phyloP scores from a whole-genome alignment of 2,797 vertebrate species.

The Lithobates sylvaticus region DNA sequence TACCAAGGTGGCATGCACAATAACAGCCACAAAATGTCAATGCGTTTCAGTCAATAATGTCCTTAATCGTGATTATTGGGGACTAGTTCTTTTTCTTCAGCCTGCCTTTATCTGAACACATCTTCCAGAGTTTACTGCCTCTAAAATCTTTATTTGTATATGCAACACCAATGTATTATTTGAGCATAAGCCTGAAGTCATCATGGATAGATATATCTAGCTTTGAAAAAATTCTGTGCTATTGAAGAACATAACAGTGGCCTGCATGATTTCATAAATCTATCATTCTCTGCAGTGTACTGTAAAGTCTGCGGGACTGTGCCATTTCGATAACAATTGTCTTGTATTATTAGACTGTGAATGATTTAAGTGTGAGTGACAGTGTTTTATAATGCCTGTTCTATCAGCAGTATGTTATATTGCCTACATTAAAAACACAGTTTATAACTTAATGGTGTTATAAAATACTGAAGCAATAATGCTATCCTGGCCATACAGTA shows the following conservation, averaged over 20 bases:
- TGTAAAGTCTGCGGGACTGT: neutral
- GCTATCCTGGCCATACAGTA: neutral
- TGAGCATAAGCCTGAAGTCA: neutral
- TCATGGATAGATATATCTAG: neutral
- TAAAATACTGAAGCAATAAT: neutral
- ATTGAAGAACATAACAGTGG: conserved; percentile 1
- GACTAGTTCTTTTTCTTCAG: no score
- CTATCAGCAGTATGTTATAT: conserved; percentile 1
- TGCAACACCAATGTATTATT: neutral
- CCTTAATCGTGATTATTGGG: no score
- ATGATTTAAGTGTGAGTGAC: neutral
- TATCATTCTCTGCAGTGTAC: neutral
- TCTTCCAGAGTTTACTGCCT: no score
- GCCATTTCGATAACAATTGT: neutral
- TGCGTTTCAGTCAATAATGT: no score
- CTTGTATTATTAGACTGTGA: neutral
- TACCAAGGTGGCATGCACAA: no score
- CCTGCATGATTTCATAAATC: conserved; percentile 9
- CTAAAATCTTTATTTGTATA: no score
- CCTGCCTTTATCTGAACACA: no score
- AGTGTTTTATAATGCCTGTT: neutral
- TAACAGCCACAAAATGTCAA: no score
- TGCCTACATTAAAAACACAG: neutral
- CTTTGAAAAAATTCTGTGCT: neutral
- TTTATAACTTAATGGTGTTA: neutral